phyloP scores from a whole-genome alignment of 2,113 vertebrate species.

The Suncus etruscus region DNA sequence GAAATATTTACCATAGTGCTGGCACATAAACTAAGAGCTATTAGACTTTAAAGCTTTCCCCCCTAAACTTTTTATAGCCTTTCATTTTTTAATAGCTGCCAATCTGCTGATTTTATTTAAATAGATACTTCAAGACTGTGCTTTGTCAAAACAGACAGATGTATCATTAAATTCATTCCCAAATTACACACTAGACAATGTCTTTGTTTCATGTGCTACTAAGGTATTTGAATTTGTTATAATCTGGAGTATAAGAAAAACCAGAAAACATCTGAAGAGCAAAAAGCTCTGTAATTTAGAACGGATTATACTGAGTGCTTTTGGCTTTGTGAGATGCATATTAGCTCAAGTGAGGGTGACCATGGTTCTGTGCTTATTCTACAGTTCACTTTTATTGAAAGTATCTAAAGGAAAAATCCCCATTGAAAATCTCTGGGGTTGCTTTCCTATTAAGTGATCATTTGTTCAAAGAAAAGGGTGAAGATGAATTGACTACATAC shows the following conservation, averaged over 20 bases:
- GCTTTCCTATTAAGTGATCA: not conserved
- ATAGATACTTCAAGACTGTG: slow-evolving; percentile 76
- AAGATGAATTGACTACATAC: not conserved
- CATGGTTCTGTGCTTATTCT: not conserved
- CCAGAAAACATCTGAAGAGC: slow-evolving; percentile 60
- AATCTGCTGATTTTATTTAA: slow-evolving; percentile 83
- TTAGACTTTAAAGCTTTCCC: slow-evolving; percentile 71
- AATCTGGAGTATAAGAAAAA: slow-evolving; percentile 63
- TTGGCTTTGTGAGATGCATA: not conserved
- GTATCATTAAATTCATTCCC: slow-evolving; percentile 80
- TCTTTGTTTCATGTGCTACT: slow-evolving; percentile 70
- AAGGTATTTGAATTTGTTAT: slow-evolving; percentile 77
- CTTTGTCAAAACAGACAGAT: slow-evolving; percentile 84
- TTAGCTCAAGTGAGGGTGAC: not conserved
- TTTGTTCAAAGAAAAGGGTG: slow-evolving; percentile 30
- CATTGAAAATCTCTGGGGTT: not conserved
- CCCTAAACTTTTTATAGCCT: slow-evolving; percentile 82
- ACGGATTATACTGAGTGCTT: slow-evolving; percentile 30
- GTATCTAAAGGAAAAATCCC: slow-evolving; percentile 4
- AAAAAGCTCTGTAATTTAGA: slow-evolving; percentile 62
- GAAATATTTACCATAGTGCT: slow-evolving; percentile 78
- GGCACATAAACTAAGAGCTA: slow-evolving; percentile 74
- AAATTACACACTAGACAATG: slow-evolving; percentile 76
- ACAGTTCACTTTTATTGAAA: not conserved
- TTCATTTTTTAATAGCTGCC: slow-evolving; percentile 81